Base-by-base conservation (phyloP, 2,888 invertebrate genomes). In the Melanargia galathea region DNA sequence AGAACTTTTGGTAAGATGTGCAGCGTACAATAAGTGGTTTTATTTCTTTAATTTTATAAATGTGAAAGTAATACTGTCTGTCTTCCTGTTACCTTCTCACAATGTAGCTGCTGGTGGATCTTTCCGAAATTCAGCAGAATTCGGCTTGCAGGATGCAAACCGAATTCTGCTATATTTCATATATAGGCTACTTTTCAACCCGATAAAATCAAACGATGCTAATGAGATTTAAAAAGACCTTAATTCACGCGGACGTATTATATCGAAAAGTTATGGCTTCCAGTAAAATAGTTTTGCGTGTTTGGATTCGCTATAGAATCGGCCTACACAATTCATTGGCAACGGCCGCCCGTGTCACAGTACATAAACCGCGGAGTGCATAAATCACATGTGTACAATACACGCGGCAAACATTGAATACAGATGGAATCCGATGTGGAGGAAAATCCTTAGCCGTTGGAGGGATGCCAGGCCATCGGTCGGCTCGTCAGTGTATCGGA, bases 401-500 rank as follows among this genome's bases (percentile, higher is more conserved):
- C 49, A 55, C 49, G 48, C 33, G 30, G 55, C 11, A 40, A 63
- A 55, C 48, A 56, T 60, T 64, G 63, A 62, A 62, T 58, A 60
- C 49, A 43, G 49, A 57, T 54, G 46, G 57, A 63, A 60, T 54
- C 26, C 33, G n/a, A 46, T 38, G 63, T 33, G 33, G 33, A 18
- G 38, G 61, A 55, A 63, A 62, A 57, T 61, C 52, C 51, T 59
- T 45, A 46, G 38, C 38, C 10, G 45, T 62, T 69, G 69, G 70
- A 59, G 18, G 20, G 48, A 1, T 49, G 70, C 70, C 70, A 71
- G 63, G 24, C 62, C 67, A 69, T 67, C 69, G 60, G 49, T 38
- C 58, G 52, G 49, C 48, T 49, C 64, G 67, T 64, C 69, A 59
- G 61, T 62, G 66, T 70, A 69, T 62, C 64, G 60, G 65, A 60